Evolutionary conservation across 2,113 vertebrate genomes (phyloP).

Genomic region (Notechis scutatus): DNA sequence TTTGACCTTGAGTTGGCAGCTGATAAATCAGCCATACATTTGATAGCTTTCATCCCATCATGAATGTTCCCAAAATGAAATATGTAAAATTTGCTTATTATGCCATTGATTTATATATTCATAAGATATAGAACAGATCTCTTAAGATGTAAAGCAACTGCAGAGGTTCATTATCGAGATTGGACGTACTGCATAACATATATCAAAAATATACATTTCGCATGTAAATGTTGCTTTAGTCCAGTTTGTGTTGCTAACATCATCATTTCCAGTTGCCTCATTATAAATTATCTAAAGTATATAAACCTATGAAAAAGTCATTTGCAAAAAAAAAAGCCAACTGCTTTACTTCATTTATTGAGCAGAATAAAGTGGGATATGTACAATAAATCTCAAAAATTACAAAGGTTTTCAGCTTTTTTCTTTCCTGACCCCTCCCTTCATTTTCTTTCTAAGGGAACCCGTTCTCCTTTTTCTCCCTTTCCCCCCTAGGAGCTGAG

Average conservation of each 20-base stretch:
- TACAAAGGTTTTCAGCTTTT: neutral
- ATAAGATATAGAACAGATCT: neutral
- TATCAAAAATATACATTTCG: neutral
- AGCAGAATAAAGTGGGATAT: neutral
- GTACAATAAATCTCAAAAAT: neutral
- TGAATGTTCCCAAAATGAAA: neutral
- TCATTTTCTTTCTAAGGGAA: neutral
- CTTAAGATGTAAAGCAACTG: neutral
- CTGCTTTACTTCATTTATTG: neutral
- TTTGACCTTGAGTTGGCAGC: neutral
- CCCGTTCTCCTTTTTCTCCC: neutral
- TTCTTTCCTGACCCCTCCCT: neutral
- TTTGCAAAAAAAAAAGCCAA: neutral
- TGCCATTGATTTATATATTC: neutral
- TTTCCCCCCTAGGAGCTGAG: neutral
- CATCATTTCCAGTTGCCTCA: neutral
- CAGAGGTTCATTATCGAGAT: neutral
- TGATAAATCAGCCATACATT: neutral
- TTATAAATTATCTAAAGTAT: neutral
- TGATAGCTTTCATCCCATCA: neutral
- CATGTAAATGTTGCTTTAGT: neutral
- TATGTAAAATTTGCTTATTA: neutral
- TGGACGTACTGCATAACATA: neutral
- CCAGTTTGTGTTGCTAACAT: neutral
- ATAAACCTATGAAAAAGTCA: neutral